A percentile compares a stretch with the other conserved stretches of the same genome.
These are phyloP conservation scores for Phorcus lineatus DNA, from an alignment of 2,888 invertebrate genomes.

Conservation along the genomic window DNA sequence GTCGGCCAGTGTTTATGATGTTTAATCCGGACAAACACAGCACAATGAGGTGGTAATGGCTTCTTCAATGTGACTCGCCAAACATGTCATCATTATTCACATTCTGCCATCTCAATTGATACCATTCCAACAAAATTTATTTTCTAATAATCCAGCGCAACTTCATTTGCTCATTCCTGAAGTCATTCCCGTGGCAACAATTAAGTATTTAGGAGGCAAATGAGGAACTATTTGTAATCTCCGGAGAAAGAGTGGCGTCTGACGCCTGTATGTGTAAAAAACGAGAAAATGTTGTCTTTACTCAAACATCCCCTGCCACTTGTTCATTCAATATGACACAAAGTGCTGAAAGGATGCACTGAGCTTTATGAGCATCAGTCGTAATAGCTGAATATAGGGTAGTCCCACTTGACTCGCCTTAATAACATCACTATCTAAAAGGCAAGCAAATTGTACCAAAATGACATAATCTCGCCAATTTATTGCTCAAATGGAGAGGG, in stretches of 20 bases:
- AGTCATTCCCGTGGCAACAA: too few species aligned
- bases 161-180: too few species aligned
- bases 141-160: too few species aligned
- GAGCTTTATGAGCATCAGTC: neutral
- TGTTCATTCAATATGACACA: neutral
- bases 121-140: too few species aligned
- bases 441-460: constrained; percentile 13
- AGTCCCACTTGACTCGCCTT: neutral
- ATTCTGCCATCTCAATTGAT: too few species aligned
- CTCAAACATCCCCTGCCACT: neutral
- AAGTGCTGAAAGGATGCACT: neutral
- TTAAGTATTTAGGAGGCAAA: neutral
- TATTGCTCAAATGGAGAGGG: constrained; percentile 1
- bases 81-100: too few species aligned
- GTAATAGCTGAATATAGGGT: neutral
- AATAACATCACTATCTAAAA: constrained; percentile 22
- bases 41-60: too few species aligned
- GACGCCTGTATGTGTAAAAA: neutral
- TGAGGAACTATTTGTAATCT: neutral
- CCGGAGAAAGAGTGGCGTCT: neutral
- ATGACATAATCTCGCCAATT: constrained; percentile 18
- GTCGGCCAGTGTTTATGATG: too few species aligned
- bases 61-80: too few species aligned
- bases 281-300: neutral
- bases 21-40: too few species aligned